Base-by-base conservation (phyloP, 1,140 invertebrate species). In the Drosophila navojoa region DNA sequence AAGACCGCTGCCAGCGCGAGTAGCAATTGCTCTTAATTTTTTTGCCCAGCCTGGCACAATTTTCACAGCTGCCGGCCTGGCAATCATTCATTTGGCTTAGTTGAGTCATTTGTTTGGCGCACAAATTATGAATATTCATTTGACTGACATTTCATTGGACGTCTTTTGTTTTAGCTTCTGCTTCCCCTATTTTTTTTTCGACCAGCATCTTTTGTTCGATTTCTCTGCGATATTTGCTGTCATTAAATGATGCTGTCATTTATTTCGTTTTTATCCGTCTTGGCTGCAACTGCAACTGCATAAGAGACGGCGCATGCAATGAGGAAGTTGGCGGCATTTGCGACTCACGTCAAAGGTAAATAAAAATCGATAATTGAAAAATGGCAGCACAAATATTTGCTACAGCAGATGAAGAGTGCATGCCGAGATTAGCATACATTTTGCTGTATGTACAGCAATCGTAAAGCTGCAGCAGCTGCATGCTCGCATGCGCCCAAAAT, bases 1-100 rank as follows among this genome's bases (percentile, higher is more conserved):
- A 35, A 38, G 49, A 57, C 9, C 50, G 29, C 22, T 50, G 54
- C 53, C 27, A 57, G 84, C 57, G 80, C 84, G 79, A 84, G 84
- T 84, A 89, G 84, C 84, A 89, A 76, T 89, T 89, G 84, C 84
- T 84, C 84, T 89, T 89, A 84, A 89, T 89, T 4, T 89, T 4
- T 89, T 84, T 54, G 54, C 54, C 42, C 44, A 54, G 49, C 38
- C 47, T 89, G 84, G 84, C 84, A 87, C 84, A 76, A 82, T 81
- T 86, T 86, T 86, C 77, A 47, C 40, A 67, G 38, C 66, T 49
- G 47, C 29, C 9, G 27, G 45, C 45, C 11, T 13, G 27, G 45
- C 45, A 6, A 25, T 27, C 49, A 45, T 16, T 53, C 29, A 53
- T 35, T 52, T 27, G 49, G 22, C 52, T 32, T 29, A 9, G 9